Percentiles rank a stretch among this genome's conserved stretches.
phyloP scores from a whole-genome alignment of 2,113 vertebrate genomes.

The Diadophis punctatus region DNA sequence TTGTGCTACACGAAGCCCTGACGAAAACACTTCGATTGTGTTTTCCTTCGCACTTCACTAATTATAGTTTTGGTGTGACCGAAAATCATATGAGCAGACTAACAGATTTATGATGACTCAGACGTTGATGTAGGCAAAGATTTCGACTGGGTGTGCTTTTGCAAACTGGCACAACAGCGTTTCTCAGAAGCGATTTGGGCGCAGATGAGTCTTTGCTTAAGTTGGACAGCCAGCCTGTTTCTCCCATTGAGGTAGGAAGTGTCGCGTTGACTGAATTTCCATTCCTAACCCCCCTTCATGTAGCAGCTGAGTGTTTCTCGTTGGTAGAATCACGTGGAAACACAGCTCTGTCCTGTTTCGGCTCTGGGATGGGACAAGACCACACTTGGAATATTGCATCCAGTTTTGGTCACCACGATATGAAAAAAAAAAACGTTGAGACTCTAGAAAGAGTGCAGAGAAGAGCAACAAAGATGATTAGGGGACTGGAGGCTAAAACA shows the following conservation, averaged over 20 bases:
- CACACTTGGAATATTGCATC: too few relatives aligned
- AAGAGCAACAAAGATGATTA: too few relatives aligned
- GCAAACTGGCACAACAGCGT: slow-evolving; percentile 21
- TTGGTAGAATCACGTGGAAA: background rate
- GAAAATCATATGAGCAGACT: slow-evolving; percentile 23
- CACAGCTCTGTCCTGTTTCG: background rate
- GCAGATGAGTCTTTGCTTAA: slow-evolving; percentile 44
- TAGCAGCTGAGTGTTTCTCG: background rate
- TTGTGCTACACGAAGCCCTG: background rate
- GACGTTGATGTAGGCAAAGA: slow-evolving; percentile 35
- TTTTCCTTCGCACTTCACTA: background rate
- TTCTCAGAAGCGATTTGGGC: slow-evolving; percentile 44
- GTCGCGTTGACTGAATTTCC: background rate
- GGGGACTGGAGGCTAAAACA: background rate
- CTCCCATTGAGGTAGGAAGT: background rate
- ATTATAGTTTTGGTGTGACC: slow-evolving; percentile 33
- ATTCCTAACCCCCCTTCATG: background rate
- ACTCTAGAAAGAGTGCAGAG: background rate
- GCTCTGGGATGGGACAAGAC: background rate
- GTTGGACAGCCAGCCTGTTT: slow-evolving; percentile 15
- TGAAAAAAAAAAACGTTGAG: background rate
- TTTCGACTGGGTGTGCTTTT: slow-evolving; percentile 16
- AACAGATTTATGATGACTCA: slow-evolving; percentile 48
- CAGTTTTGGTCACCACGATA: too few relatives aligned
- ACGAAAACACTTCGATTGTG: background rate